Base-by-base conservation (phyloP, 2,888 invertebrate genomes). In the Tinea pellionella region DNA sequence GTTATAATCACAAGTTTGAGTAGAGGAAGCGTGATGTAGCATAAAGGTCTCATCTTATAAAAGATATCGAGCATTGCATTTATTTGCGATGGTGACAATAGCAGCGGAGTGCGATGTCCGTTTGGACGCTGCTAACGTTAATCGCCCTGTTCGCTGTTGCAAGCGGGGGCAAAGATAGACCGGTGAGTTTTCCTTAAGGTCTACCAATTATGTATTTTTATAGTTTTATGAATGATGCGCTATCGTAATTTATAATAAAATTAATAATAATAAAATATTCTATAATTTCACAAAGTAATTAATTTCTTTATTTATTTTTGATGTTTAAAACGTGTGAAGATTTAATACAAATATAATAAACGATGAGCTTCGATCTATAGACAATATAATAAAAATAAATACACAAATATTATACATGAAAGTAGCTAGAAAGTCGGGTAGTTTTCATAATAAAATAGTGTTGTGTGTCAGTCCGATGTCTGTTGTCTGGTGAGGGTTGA, bases 131-230 rank as follows among this genome's bases (percentile, higher is more conserved):
- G 69, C 70, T 71, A 18, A 64, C 77, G 58, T 64, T 78, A n/a
- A 64, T 77, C 42, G 61, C 71, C 37, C 66, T 81, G 41, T 60
- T 77, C n/a, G 67, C 69, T 32, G 63, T 69, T 60, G 71, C 68
- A 24, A 66, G 67, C 61, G 74, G 74, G 4, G 78, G 67, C 16
- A 83, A 85, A 63, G 71, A 78, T 41, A 83, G 74, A 63, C 78
- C 83, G 67, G 86, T 85, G 66, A 75, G 80, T 68, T 2, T 18
- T 51, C 15, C 3, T 16, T 24, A 24, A n/a, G n/a, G n/a, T n/a
- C n/a, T n/a, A n/a, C n/a, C n/a, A n/a, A n/a, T n/a, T n/a, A n/a
- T n/a, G n/a, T n/a, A n/a, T n/a, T n/a, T n/a, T n/a, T n/a, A n/a
- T n/a, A n/a, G n/a, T n/a, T n/a, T n/a, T n/a, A n/a, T n/a, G n/a